Conservation (phyloP, 2,888 invertebrate species). For the Pammene fasciana region DNA sequence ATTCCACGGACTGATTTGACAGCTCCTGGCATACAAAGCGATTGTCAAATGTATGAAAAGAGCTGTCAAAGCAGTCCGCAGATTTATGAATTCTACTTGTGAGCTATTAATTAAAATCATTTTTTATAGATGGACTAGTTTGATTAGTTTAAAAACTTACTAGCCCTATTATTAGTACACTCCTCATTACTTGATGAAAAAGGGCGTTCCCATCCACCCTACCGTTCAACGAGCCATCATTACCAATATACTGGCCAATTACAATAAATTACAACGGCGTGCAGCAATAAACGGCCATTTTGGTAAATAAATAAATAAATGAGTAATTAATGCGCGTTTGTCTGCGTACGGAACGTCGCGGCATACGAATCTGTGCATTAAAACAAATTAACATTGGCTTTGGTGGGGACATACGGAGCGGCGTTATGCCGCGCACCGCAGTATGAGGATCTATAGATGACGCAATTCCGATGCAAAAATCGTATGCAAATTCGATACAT, state of each 20-base stretch:
- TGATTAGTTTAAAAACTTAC: too few relatives aligned
- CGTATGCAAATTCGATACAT: too few relatives aligned
- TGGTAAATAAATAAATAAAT: constrained; percentile 75
- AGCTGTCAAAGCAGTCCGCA: too few relatives aligned
- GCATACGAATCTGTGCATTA: constrained; percentile 80
- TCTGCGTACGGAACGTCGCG: constrained; percentile 54
- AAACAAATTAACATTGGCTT: constrained; percentile 68
- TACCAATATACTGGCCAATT: constrained; percentile 73
- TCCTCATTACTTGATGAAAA: constrained; percentile 32
- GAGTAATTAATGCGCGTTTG: constrained; percentile 71
- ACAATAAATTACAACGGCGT: constrained; percentile 72
- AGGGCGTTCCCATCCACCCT: constrained; percentile 47
- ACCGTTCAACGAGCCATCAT: constrained; percentile 57
- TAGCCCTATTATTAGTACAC: neutral
- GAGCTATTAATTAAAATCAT: too few relatives aligned
- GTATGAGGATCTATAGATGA: neutral
- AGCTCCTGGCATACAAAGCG: too few relatives aligned
- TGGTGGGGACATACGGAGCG: neutral
- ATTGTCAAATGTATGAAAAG: too few relatives aligned
- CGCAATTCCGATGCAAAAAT: too few relatives aligned
- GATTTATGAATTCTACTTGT: too few relatives aligned
- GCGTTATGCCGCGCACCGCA: neutral
- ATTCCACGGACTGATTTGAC: too few relatives aligned
- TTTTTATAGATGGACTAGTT: too few relatives aligned
- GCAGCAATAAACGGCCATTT: constrained; percentile 72